These are phyloP conservation scores for Poecilobothrus nobilitatus DNA, from an alignment of 2,888 invertebrate species.

Conservation along the genomic window DNA sequence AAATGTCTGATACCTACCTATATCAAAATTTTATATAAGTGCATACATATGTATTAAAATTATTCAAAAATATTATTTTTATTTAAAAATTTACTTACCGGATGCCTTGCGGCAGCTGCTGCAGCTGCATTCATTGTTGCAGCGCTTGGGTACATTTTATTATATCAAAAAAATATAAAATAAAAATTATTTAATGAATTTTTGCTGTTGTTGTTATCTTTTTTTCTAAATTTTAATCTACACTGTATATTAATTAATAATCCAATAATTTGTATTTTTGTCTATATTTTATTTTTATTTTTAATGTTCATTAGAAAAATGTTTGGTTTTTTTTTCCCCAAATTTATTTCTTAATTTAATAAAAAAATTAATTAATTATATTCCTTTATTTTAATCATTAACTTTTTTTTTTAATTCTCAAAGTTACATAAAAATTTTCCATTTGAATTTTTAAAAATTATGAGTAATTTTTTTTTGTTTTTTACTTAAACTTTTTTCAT, in stretches of 20 bases:
- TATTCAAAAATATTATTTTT: no score
- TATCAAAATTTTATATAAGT: no score
- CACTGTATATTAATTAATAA: no score
- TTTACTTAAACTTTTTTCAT: background rate
- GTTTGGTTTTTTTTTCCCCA: no score
- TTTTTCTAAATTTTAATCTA: background rate
- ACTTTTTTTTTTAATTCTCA: background rate
- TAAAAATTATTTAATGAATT: no score
- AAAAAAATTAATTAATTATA: no score
- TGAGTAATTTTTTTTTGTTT: background rate
- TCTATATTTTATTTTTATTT: no score
- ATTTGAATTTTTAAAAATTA: background rate
- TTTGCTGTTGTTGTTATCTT: background rate
- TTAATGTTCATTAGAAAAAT: no score
- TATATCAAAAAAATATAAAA: background rate
- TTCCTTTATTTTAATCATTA: background rate
- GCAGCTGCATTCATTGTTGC: conserved; percentile 73
- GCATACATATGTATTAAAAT: no score
- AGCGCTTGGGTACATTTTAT: conserved; percentile 74
- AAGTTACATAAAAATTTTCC: background rate
- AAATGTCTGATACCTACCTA: no score
- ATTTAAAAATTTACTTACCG: conserved; percentile 52
- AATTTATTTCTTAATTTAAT: no score
- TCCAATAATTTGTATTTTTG: no score
- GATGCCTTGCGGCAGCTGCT: conserved; percentile 76